Evolutionary conservation across 2,113 vertebrate genomes (phyloP).

Genomic region (Sander lucioperca): DNA sequence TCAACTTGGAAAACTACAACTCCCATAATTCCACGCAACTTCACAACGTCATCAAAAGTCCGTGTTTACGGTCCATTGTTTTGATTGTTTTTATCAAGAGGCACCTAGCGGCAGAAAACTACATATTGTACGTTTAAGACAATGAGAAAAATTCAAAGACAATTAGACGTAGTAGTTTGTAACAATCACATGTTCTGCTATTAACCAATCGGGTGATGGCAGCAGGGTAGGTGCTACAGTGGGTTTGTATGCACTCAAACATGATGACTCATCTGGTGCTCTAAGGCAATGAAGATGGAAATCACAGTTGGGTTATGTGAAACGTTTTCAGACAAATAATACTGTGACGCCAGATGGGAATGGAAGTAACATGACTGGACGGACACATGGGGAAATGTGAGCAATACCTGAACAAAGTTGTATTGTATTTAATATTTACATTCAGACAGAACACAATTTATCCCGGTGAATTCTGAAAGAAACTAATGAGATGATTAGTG

Average conservation of each 20-base stretch:
- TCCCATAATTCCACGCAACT: too few species aligned
- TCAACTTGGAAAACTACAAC: too few species aligned
- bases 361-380: background rate
- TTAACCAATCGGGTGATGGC: background rate
- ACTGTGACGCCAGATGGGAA: background rate
- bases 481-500: background rate
- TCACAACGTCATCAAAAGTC: too few species aligned
- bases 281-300: background rate
- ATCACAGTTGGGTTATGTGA: background rate
- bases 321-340: background rate
- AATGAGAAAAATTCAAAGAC: background rate
- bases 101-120: too few species aligned
- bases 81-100: too few species aligned
- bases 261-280: background rate
- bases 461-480: background rate
- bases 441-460: background rate
- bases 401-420: background rate
- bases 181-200: background rate
- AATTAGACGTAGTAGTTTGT: background rate
- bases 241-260: background rate
- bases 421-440: background rate
- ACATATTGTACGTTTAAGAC: too few species aligned
- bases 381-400: background rate
- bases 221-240: background rate
- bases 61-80: too few species aligned